Evolutionary conservation across 2,888 invertebrate genomes (phyloP).

Genomic region (Anticlea derivata): DNA sequence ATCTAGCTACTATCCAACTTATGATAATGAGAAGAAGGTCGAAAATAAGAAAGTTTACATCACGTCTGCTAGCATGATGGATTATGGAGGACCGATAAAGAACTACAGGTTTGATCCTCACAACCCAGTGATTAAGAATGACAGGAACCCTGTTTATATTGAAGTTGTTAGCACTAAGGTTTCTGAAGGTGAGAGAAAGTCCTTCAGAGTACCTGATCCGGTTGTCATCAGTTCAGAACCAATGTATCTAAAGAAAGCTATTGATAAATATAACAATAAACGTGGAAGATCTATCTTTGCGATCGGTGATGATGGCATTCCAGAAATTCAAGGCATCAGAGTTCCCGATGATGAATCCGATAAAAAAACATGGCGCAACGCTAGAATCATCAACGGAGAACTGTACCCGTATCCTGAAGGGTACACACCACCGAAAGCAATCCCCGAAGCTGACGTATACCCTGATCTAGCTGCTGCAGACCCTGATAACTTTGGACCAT

Average conservation of each 20-base stretch:
- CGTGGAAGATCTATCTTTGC: constrained; percentile 86
- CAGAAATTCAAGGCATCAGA: constrained; percentile 91
- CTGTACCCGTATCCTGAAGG: constrained; percentile 89
- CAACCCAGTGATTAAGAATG: constrained; percentile 79
- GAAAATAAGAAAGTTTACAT: constrained; percentile 78
- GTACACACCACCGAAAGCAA: constrained; percentile 85
- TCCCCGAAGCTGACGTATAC: constrained; percentile 83
- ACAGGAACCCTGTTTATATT: constrained; percentile 82
- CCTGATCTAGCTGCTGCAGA: constrained; percentile 66
- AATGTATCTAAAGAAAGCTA: constrained; percentile 81
- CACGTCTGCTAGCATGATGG: constrained; percentile 72
- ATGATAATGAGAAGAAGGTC: constrained; percentile 70
- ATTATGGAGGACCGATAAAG: constrained; percentile 73
- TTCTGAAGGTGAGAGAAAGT: constrained; percentile 72
- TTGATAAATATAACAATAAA: constrained; percentile 79
- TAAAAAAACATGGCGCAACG: constrained; percentile 94
- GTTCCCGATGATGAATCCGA: constrained; percentile 94
- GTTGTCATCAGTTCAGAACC: constrained; percentile 87
- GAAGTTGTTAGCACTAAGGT: constrained; percentile 79
- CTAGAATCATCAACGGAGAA: constrained; percentile 93
- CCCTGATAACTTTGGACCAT: constrained; percentile 82
- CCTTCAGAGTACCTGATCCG: constrained; percentile 86
- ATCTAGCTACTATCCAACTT: constrained; percentile 74
- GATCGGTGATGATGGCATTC: constrained; percentile 88
- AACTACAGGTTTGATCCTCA: constrained; percentile 76